Percentiles rank a stretch among this genome's conserved stretches.
phyloP scores from a whole-genome alignment of 2,113 vertebrate genomes.

The Microtus pennsylvanicus region DNA sequence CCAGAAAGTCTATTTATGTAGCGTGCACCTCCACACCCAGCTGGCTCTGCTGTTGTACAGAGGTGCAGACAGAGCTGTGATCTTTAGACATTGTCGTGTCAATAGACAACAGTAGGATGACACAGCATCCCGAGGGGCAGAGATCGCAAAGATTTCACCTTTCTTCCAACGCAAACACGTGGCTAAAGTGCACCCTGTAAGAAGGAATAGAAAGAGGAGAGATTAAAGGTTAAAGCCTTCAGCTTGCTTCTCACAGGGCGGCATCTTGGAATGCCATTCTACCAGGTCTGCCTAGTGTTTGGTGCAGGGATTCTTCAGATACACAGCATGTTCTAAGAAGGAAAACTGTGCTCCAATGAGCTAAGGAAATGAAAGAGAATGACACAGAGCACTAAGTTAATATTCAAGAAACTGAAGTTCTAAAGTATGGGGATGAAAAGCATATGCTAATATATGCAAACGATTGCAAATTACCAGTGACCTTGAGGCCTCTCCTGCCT shows the following conservation, averaged over 20 bases:
- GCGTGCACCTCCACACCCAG: background rate
- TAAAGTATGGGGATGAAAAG: slow-evolving; percentile 59
- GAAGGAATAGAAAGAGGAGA: slow-evolving; percentile 50
- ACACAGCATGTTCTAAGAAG: slow-evolving; percentile 6
- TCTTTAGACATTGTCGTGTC: slow-evolving; percentile 16
- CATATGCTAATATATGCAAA: slow-evolving; percentile 80
- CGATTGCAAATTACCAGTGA: slow-evolving; percentile 64
- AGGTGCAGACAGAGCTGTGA: background rate
- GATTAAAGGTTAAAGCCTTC: slow-evolving; percentile 58
- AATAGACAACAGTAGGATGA: background rate
- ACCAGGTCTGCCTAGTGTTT: background rate
- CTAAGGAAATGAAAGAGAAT: background rate
- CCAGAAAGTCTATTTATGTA: background rate
- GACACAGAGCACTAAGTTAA: background rate
- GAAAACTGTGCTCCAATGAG: background rate
- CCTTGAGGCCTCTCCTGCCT: slow-evolving; percentile 57
- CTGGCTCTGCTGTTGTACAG: slow-evolving; percentile 12
- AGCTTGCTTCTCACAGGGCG: background rate
- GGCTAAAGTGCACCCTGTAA: slow-evolving; percentile 7
- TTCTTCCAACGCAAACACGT: background rate
- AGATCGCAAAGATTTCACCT: slow-evolving; percentile 28
- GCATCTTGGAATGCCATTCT: background rate
- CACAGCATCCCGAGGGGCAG: background rate
- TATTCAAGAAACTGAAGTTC: slow-evolving; percentile 44
- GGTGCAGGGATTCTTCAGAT: background rate